phyloP scores from a whole-genome alignment of 2,797 vertebrate species.

The Halcyon smyrnensis region DNA sequence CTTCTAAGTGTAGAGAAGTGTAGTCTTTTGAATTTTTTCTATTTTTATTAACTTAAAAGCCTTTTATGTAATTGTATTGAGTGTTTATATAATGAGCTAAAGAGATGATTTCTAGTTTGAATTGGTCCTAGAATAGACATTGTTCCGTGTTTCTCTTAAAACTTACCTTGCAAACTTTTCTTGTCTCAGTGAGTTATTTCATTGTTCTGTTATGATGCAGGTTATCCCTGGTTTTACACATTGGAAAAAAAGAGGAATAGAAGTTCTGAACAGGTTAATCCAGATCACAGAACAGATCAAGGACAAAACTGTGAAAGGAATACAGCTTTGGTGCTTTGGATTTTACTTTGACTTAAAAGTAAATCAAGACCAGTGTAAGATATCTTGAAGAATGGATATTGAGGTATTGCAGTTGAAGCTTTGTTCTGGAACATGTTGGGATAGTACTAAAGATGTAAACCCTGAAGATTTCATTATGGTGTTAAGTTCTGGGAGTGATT shows the following conservation, averaged over 20 bases:
- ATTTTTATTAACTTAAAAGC: neutral
- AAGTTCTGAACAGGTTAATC: neutral
- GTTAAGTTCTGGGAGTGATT: conserved; percentile 16
- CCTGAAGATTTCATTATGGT: neutral
- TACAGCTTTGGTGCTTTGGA: neutral
- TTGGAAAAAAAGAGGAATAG: neutral
- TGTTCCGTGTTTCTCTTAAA: neutral
- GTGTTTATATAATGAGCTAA: neutral
- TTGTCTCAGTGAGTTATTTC: neutral
- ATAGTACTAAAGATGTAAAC: neutral
- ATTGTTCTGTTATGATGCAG: neutral
- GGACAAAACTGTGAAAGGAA: neutral
- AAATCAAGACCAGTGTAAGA: neutral
- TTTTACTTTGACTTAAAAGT: neutral
- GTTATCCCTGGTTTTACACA: neutral
- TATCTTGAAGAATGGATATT: neutral
- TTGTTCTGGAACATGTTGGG: neutral
- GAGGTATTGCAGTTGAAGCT: neutral
- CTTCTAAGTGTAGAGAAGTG: neutral
- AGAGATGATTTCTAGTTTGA: neutral
- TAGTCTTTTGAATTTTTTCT: neutral
- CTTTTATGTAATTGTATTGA: neutral
- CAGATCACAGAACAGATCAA: neutral
- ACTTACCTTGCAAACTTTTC: neutral
- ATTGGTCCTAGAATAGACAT: neutral